A percentile compares a stretch with the other conserved stretches of the same genome.
phyloP scores from a whole-genome alignment of 1,140 invertebrate genomes.

The Schlechtendalia chinensis region DNA sequence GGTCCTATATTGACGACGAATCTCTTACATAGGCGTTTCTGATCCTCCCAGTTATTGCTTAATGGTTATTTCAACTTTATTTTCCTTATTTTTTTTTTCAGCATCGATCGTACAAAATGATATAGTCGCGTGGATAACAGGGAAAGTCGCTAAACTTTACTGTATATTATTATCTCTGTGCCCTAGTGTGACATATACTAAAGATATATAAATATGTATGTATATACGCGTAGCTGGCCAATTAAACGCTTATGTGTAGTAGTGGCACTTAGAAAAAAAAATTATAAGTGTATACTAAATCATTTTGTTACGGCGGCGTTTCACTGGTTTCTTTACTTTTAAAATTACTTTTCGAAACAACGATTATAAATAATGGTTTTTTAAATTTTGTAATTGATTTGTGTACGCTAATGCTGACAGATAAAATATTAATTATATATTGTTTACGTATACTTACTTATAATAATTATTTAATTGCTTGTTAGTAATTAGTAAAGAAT shows the following conservation, averaged over 20 bases:
- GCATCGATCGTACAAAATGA: not conserved
- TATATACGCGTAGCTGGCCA: not conserved
- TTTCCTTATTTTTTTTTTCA: not conserved
- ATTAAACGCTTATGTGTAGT: conserved; percentile 25
- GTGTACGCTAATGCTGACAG: too few relatives aligned
- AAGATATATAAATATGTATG: not conserved
- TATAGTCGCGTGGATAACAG: not conserved
- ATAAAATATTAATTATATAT: too few relatives aligned
- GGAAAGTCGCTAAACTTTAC: conserved; percentile 17
- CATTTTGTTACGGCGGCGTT: not conserved
- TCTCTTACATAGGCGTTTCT: not conserved
- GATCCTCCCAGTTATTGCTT: not conserved
- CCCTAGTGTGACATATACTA: not conserved
- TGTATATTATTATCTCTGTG: conserved; percentile 15
- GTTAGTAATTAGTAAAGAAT: too few relatives aligned
- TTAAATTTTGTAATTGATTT: not conserved
- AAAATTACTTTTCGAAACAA: not conserved
- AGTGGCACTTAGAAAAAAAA: conserved; percentile 10
- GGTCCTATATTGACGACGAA: not conserved
- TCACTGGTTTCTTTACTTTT: not conserved
- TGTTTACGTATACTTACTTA: too few relatives aligned
- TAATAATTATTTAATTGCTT: too few relatives aligned
- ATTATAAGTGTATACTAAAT: conserved; percentile 15
- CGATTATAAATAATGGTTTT: not conserved
- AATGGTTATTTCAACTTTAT: not conserved